A percentile compares a stretch with the other conserved stretches of the same genome.
Evolutionary conservation across 2,113 vertebrate species (phyloP).

Genomic region (Neoarius graeffei): DNA sequence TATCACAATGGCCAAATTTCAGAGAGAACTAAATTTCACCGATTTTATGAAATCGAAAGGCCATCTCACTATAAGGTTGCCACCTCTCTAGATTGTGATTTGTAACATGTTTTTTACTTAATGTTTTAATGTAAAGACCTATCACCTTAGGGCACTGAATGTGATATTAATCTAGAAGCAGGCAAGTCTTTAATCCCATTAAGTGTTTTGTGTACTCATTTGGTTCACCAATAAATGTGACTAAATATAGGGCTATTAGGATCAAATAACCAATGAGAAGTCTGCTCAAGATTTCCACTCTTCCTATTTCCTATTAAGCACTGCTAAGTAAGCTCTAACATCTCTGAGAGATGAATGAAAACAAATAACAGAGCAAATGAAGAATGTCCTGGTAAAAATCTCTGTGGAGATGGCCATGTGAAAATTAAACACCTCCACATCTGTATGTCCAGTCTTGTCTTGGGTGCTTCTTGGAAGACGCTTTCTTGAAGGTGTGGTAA

Average conservation of each 20-base stretch:
- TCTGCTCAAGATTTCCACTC: background rate
- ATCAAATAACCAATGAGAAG: background rate
- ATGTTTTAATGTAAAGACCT: background rate
- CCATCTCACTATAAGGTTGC: background rate
- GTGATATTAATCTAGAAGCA: background rate
- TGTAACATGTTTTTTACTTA: slow-evolving; percentile 11
- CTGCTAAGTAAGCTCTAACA: slow-evolving; percentile 21
- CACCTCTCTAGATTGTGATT: slow-evolving; percentile 16
- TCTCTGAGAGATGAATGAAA: slow-evolving; percentile 46
- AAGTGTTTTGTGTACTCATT: background rate
- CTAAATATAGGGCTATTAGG: background rate
- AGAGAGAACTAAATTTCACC: too few relatives aligned
- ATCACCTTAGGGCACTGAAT: background rate
- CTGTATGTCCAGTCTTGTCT: slow-evolving; percentile 56
- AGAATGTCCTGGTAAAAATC: slow-evolving; percentile 52
- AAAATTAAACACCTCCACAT: slow-evolving; percentile 47
- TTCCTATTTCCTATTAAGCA: slow-evolving; percentile 22
- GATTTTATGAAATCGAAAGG: too few relatives aligned
- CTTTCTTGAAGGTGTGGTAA: slow-evolving; percentile 27
- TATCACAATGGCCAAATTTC: too few relatives aligned
- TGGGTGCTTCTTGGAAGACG: slow-evolving; percentile 17
- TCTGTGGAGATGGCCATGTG: slow-evolving; percentile 42
- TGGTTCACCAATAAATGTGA: background rate
- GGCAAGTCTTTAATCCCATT: background rate
- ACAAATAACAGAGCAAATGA: slow-evolving; percentile 52